Evolutionary conservation across 2,797 vertebrate species (phyloP), one percentile per base, ranked within the genome.

Genomic region (Silurus aristotelis): DNA sequence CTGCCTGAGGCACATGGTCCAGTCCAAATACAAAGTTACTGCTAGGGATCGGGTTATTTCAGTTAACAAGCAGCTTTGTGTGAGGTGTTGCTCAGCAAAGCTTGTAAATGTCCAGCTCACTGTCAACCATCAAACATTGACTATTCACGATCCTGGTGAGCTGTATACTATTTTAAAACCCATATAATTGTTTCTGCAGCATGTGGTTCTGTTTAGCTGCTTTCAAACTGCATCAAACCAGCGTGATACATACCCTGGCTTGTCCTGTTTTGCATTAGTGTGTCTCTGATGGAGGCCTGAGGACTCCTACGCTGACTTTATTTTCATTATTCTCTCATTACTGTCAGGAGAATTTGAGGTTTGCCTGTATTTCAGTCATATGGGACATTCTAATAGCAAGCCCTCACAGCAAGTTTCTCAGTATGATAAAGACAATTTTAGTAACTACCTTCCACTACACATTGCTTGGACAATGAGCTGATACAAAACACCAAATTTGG

Each of bases 121-220:
- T 89, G 80, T 81, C 72, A 90, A 83, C 60, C 52, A 88, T 78
- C 73, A 89, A 90, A 84, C 67, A 89, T 80, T 83, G 22, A 85
- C 87, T 90, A 88, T 93, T 92, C 91, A 93, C 89, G 90, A 92
- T 89, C 91, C 88, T 90, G 86, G 86, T 80, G 89, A 90, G 87
- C 76, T 88, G 88, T 87, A 87, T 89, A 90, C 89, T 88, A 86
- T 92, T 91, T 91, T 89, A 95, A 89, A 92, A 91, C 71, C 90
- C 90, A 91, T 90, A 93, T 87, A 92, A 92, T 87, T 87, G 89
- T 89, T 90, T 88, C 67, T 87, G 75, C 73, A 58, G 87, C 92
- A 93, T 91, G 89, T 93, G 92, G 77, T 90, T 93, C 84, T 89
- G 75, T 91, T 93, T 91, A 79, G 79, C 83, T 13, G 46, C 66